These are phyloP conservation scores for Neosalanx taihuensis DNA, from an alignment of 2,797 vertebrate genomes.

Conservation along the genomic window DNA sequence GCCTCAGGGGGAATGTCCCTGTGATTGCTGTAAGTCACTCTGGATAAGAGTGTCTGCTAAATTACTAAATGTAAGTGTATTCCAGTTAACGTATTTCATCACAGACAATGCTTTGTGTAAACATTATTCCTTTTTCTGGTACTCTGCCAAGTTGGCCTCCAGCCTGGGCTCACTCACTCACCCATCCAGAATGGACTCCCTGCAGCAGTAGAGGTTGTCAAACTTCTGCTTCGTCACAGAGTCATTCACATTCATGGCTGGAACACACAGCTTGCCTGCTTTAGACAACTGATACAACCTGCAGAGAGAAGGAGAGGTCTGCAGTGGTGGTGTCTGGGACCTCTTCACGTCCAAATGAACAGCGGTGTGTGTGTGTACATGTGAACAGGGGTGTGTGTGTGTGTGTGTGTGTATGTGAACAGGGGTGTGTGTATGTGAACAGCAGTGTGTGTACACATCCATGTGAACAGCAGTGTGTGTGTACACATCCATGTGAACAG, in stretches of 20 bases:
- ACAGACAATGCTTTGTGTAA: neutral
- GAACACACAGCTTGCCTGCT: constrained; percentile 92
- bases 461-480: too few species aligned
- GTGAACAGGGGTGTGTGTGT: neutral
- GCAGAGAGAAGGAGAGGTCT: neutral
- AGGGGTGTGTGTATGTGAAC: too few species aligned
- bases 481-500: too few species aligned
- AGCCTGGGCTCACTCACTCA: constrained; percentile 60
- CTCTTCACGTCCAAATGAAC: too few species aligned
- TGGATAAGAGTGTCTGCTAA: too few species aligned
- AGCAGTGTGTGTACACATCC: too few species aligned
- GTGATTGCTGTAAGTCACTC: too few species aligned
- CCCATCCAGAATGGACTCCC: constrained; percentile 94
- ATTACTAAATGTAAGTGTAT: too few species aligned
- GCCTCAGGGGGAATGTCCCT: too few species aligned
- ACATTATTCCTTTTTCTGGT: neutral
- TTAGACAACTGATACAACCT: constrained; percentile 95
- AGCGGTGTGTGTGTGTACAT: constrained; percentile 4
- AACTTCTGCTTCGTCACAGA: constrained; percentile 98
- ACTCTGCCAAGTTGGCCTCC: neutral
- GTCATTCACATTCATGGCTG: constrained; percentile 95
- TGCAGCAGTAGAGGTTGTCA: constrained; percentile 95
- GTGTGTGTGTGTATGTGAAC: too few species aligned
- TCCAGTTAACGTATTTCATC: too few species aligned
- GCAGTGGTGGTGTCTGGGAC: too few species aligned